phyloP scores from a whole-genome alignment of 2,113 vertebrate genomes.

The Rhineura floridana region DNA sequence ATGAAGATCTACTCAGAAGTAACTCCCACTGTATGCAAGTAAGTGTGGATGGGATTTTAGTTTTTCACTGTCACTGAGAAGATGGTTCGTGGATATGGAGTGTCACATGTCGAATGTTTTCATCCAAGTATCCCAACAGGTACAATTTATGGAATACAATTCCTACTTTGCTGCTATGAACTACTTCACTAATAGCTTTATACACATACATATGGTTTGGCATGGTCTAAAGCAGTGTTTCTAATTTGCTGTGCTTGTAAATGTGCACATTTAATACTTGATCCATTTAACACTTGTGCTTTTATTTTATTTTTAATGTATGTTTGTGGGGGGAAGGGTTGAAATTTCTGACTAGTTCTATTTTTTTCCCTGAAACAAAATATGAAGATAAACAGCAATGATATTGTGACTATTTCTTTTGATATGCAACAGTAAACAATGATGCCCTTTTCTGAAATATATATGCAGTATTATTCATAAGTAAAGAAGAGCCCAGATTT shows the following conservation, averaged over 20 bases:
- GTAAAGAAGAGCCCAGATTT: constrained; percentile 69
- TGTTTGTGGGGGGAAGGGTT: constrained; percentile 16
- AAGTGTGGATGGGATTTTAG: not conserved
- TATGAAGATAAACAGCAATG: constrained; percentile 48
- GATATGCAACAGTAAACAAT: constrained; percentile 82
- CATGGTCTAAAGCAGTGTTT: constrained; percentile 67
- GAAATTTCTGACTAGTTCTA: constrained; percentile 74
- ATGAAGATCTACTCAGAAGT: not conserved
- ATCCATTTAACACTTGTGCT: constrained; percentile 75
- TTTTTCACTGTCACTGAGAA: not conserved
- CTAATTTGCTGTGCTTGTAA: constrained; percentile 74
- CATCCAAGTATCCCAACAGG: not conserved
- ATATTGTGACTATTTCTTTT: constrained; percentile 81
- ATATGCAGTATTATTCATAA: constrained; percentile 82
- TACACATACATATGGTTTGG: constrained; percentile 71
- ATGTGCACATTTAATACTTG: constrained; percentile 72
- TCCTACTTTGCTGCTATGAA: constrained; percentile 66
- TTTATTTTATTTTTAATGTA: constrained; percentile 61
- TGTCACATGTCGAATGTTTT: rapidly evolving
- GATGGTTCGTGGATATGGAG: rapidly evolving
- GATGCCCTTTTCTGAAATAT: constrained; percentile 80
- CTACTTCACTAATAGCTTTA: constrained; percentile 53
- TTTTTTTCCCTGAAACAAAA: constrained; percentile 67
- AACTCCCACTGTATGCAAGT: not conserved
- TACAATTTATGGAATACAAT: constrained; percentile 4